Evolutionary conservation across 2,113 vertebrate species (phyloP).

Genomic region (Gopherus evgoodei): DNA sequence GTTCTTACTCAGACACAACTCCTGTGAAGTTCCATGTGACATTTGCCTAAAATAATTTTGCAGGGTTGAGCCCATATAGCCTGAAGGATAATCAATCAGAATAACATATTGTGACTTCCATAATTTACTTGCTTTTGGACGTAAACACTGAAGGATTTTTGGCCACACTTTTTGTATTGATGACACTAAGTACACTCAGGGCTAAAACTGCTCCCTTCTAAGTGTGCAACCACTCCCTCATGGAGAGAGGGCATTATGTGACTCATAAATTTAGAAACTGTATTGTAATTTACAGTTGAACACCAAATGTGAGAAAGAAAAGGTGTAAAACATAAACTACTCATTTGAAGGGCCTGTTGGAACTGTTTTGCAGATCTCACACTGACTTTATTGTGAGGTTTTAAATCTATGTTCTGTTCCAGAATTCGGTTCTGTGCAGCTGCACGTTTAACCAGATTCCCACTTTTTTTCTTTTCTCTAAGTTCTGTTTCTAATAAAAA

Average conservation of each 20-base stretch:
- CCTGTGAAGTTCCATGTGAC: slow-evolving; percentile 17
- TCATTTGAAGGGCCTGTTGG: neutral
- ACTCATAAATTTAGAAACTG: neutral
- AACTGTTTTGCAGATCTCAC: slow-evolving; percentile 15
- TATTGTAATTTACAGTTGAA: neutral
- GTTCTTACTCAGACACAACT: slow-evolving; percentile 12
- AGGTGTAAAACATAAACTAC: neutral
- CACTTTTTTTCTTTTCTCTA: neutral
- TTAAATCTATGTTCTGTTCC: neutral
- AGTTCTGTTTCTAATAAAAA: neutral
- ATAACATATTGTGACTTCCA: neutral
- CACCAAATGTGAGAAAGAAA: slow-evolving; percentile 5
- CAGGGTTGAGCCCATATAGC: neutral
- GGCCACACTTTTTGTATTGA: neutral
- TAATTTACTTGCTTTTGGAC: neutral
- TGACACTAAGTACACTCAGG: neutral
- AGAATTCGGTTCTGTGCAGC: neutral
- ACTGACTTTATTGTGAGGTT: neutral
- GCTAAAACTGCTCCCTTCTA: neutral
- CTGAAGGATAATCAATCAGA: slow-evolving; percentile 1
- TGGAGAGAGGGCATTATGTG: neutral
- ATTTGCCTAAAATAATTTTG: slow-evolving; percentile 31
- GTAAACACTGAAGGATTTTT: neutral
- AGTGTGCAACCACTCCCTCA: neutral
- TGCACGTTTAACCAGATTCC: neutral